Percentiles rank a stretch among this genome's conserved stretches.
Conservation (phyloP, 2,797 vertebrate genomes). For the Chromobotia macracanthus region DNA sequence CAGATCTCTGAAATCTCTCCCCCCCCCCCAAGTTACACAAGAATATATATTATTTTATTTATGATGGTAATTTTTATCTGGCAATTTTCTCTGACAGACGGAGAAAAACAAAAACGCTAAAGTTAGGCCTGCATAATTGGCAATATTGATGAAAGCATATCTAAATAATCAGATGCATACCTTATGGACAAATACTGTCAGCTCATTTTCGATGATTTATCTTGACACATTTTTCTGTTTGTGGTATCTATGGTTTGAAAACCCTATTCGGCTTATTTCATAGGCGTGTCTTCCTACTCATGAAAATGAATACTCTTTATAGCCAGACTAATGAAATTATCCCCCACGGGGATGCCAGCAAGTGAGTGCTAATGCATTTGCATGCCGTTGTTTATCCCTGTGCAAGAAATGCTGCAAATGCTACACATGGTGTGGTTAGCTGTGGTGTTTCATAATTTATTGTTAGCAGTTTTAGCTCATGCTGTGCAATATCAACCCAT, state of each 20-base stretch:
- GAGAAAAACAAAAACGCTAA: background rate
- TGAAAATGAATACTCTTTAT: constrained; percentile 51
- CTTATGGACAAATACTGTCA: constrained; percentile 35
- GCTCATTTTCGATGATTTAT: constrained; percentile 53
- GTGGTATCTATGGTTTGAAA: constrained; percentile 12
- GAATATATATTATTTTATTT: constrained; percentile 45
- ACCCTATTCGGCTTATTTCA: constrained; percentile 30
- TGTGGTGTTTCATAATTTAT: constrained; percentile 23
- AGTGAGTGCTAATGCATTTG: constrained; percentile 54
- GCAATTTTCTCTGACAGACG: constrained; percentile 30
- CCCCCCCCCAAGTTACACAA: constrained; percentile 21
- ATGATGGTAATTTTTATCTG: constrained; percentile 42
- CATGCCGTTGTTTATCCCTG: constrained; percentile 45
- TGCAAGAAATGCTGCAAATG: constrained; percentile 13
- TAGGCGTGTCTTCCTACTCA: constrained; percentile 19
- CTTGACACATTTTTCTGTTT: constrained; percentile 29
- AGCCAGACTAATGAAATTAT: constrained; percentile 53
- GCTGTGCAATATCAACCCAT: background rate
- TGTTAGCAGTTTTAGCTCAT: constrained; percentile 7
- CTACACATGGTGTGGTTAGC: constrained; percentile 30
- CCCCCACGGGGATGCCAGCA: constrained; percentile 26
- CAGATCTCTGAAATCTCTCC: constrained; percentile 44
- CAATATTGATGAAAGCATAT: constrained; percentile 47
- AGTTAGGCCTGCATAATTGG: constrained; percentile 42
- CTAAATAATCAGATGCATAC: constrained; percentile 52